Percentiles rank a stretch among this genome's conserved stretches.
Conservation (phyloP, 2,888 invertebrate species). For the Drosophila subquinaria region DNA sequence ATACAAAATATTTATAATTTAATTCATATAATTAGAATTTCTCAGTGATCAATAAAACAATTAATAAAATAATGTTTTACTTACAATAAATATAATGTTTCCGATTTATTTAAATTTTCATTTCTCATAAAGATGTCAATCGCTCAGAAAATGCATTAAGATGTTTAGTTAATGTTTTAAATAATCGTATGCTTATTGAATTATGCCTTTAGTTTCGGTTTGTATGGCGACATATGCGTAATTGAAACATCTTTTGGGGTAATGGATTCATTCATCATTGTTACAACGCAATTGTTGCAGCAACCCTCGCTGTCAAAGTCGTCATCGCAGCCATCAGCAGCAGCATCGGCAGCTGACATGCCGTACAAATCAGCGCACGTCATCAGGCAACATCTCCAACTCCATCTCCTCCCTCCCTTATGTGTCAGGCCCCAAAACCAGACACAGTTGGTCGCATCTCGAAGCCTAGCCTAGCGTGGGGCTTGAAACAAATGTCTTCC, state of each 20-base stretch:
- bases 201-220: slow-evolving; percentile 1
- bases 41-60: no score
- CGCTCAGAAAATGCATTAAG: not conserved
- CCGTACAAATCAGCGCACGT: slow-evolving; percentile 66
- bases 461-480: slow-evolving; percentile 27
- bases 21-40: no score
- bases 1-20: no score
- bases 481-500: slow-evolving; percentile 75
- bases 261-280: slow-evolving; percentile 44
- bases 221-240: slow-evolving; percentile 5
- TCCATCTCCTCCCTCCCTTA: not conserved
- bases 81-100: no score
- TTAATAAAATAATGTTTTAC: no score
- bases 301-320: slow-evolving; percentile 67
- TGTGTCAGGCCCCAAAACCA: slow-evolving; percentile 27
- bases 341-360: slow-evolving; percentile 33
- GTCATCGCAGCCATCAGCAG: slow-evolving; percentile 46
- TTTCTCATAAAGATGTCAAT: not conserved
- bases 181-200: not conserved
- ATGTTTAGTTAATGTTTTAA: not conserved
- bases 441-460: slow-evolving; percentile 33
- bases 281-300: slow-evolving; percentile 36
- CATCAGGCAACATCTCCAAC: slow-evolving; percentile 50
- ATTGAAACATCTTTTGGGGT: slow-evolving; percentile 40
- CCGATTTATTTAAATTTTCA: no score